Evolutionary conservation across 2,888 invertebrate species (phyloP), one percentile per base, ranked within the genome.

Genomic region (Heliothis peltigera): DNA sequence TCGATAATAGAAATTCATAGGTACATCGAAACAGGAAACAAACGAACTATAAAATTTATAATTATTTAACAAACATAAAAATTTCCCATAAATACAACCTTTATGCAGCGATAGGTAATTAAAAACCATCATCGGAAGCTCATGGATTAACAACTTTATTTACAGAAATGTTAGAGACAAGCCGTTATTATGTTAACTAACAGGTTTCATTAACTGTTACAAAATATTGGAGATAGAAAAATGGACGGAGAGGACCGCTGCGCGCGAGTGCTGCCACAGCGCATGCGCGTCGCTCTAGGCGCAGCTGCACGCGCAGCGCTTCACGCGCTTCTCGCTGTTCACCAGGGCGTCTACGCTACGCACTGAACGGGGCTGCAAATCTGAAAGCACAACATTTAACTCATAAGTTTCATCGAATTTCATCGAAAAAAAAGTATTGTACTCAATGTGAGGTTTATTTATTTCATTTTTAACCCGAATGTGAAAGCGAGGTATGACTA

Each of bases 251-350:
- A 76, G 67, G 64, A 70, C 75, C 66, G 74, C 62, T 48, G 3
- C 17, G 56, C 74, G 55, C 68, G 32, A 19, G 21, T 32, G 17
- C 32, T 0, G 28, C 59, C 47, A 75, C 64, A 54, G 68, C 64
- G 54, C 71, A 53, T 46, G 63, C 63, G 56, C 54, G 25, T 57
- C 28, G 55, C 53, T 65, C 80, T 90, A 97, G 75, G 95, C 96
- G 95, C 97, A 97, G 92, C 96, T 96, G 94, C 97, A 97, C 76
- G 97, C 96, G 93, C 97, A 97, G 85, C 97, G 96, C 91, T 97
- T 97, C 43, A 97, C 96, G 84, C 97, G 96, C 89, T 97, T 97
- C 82, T 96, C 95, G 59, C 94, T 94, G 77, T 95, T 94, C 81
- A 88, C 89, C 84, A 92, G 86, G 76, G 89, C 93, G 86, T 96